Base-by-base conservation (phyloP, 1,140 invertebrate species). In the Meloidogyne floridensis region DNA sequence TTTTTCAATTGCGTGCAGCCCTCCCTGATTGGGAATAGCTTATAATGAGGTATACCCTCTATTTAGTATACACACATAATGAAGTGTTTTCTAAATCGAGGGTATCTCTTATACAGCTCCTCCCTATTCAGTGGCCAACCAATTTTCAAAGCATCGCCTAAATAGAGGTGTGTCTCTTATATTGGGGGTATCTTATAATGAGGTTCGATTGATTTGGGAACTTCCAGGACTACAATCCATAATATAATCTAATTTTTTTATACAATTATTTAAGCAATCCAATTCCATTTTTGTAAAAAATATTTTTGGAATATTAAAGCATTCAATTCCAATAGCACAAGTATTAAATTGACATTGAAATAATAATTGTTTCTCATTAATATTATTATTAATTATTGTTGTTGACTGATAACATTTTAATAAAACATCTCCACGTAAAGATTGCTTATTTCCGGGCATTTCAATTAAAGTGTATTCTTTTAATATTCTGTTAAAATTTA, bases 291-390 rank as follows among this genome's bases (percentile, higher is more conserved):
- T 94, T 77, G 93, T 93, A 91, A 96, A 95, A 9, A 71, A 54
- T 18, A 96, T 92, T 71, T 93, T 94, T 93, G 90, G 94, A 93
- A 71, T 94, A 72, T 93, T 72, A 53, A 65, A 74, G 54, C 72
- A 59, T 56, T 47, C 82, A 77, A 89, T 77, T 56, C 89, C 87
- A 74, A 96, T 93, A 42, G 95, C 94, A 91, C 95, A 96, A 0
- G 95, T 96, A 91, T 96, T 95, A 91, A 96, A 96, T 93, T 97
- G 94, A 87, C 93, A 93, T 74, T 93, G 93, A 91, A 95, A 95
- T 77, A 95, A 92, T 9, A 93, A 91, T 85, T 93, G 93, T 72
- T 74, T 80, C 2, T 72, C 80, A 13, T 77, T 18, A 4, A 47
- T 53, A 7, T 80, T 80, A 84, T 56, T 82, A 84, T 83, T 78